phyloP scores from a whole-genome alignment of 2,888 invertebrate species.

The Morinoia aosen region DNA sequence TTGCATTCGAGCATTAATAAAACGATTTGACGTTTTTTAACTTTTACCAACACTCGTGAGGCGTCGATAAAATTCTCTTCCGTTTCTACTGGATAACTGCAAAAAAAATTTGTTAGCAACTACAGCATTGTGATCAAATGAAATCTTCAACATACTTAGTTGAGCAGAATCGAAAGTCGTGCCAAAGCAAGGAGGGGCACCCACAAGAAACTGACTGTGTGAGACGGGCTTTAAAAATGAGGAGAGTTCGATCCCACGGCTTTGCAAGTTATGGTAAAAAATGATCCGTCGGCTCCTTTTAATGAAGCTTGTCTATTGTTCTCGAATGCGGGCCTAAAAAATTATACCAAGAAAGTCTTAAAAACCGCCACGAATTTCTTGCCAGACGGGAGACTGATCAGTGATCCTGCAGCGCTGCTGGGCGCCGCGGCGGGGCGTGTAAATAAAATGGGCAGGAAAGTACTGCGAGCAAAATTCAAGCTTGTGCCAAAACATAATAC shows the following conservation, averaged over 20 bases:
- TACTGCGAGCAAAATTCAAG: not conserved
- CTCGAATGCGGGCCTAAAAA: not conserved
- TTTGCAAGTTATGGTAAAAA: not conserved
- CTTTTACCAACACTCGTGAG: not conserved
- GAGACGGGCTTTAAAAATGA: not conserved
- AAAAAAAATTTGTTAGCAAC: no score
- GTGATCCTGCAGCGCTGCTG: not conserved
- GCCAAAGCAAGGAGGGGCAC: no score
- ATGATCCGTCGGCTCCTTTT: not conserved
- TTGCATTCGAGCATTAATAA: not conserved
- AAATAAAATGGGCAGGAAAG: not conserved
- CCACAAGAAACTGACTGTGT: no score
- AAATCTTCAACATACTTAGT: no score
- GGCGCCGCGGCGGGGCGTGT: not conserved
- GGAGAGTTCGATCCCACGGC: not conserved
- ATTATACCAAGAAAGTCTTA: not conserved
- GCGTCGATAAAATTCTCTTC: not conserved
- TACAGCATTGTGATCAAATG: no score
- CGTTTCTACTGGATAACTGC: no score
- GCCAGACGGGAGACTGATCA: not conserved
- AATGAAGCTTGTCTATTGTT: constrained; percentile 24
- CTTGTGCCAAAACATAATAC: not conserved
- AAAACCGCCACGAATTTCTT: not conserved
- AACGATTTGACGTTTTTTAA: not conserved
- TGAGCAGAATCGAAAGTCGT: no score